A percentile compares a stretch with the other conserved stretches of the same genome.
These are phyloP conservation scores for Tiphia femorata DNA, from an alignment of 2,888 invertebrate species.

Conservation along the genomic window DNA sequence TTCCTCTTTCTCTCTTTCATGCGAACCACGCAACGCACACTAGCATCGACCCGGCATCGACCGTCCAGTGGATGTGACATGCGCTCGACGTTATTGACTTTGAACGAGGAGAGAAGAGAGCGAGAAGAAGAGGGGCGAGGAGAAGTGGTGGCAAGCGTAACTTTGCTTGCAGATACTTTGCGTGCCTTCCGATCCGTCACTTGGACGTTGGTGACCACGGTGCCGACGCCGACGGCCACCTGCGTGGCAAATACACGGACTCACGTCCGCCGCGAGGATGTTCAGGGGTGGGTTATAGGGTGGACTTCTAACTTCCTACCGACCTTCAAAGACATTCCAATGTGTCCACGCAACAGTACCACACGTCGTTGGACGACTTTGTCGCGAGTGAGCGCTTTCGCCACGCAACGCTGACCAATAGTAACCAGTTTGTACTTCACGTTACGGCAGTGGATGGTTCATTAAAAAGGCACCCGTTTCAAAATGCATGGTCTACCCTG, in stretches of 20 bases:
- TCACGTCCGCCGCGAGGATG: background rate
- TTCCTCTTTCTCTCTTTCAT: background rate
- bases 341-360: too few species aligned
- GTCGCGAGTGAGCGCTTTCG: too few species aligned
- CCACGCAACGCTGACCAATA: too few species aligned
- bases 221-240: background rate
- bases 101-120: too few species aligned
- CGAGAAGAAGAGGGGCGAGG: too few species aligned
- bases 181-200: conserved; percentile 1
- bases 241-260: background rate
- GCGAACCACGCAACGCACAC: background rate
- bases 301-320: background rate
- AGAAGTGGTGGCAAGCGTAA: background rate
- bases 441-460: too few species aligned
- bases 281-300: background rate
- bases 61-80: background rate
- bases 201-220: background rate
- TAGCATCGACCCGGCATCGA: background rate
- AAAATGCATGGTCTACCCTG: too few species aligned
- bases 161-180: background rate
- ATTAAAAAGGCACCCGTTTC: too few species aligned
- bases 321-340: conserved; percentile 3
- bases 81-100: conserved; percentile 11
- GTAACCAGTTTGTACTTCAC: too few species aligned
- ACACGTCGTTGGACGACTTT: too few species aligned